Evolutionary conservation across 2,888 invertebrate species (phyloP).

Genomic region (Mycalesis mineus): DNA sequence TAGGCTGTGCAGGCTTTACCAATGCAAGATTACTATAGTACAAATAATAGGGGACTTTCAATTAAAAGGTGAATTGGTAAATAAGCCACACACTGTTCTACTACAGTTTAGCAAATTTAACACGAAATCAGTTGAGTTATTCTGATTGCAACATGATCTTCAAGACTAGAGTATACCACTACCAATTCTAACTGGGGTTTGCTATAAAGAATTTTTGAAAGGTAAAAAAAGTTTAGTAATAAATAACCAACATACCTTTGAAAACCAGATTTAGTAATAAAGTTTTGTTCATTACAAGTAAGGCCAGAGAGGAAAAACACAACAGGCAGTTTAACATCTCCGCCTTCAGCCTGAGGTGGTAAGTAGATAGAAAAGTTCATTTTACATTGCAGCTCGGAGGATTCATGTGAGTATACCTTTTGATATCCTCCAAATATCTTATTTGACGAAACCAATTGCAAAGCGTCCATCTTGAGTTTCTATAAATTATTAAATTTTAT

Average conservation of each 20-base stretch:
- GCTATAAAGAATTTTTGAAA: not conserved
- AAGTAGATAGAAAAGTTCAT: conserved; percentile 96
- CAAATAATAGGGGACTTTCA: too few relatives aligned
- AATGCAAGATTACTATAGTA: too few relatives aligned
- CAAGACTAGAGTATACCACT: too few relatives aligned
- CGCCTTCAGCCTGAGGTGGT: conserved; percentile 85
- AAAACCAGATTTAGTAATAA: conserved; percentile 96
- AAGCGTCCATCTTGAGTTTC: conserved; percentile 60
- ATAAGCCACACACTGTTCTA: too few relatives aligned
- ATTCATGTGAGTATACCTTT: conserved; percentile 89
- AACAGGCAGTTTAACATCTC: conserved; percentile 84
- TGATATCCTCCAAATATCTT: conserved; percentile 91
- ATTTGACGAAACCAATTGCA: conserved; percentile 81
- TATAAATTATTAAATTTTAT: not conserved
- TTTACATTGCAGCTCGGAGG: conserved; percentile 86
- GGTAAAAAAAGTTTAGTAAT: not conserved
- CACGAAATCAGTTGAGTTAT: too few relatives aligned
- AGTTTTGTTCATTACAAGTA: conserved; percentile 96
- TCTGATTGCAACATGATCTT: too few relatives aligned
- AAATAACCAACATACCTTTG: conserved; percentile 78
- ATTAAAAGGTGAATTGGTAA: too few relatives aligned
- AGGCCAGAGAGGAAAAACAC: conserved; percentile 95
- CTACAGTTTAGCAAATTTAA: too few relatives aligned
- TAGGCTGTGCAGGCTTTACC: too few relatives aligned
- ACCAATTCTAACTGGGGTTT: too few relatives aligned